Evolutionary conservation across 2,113 vertebrate genomes (phyloP).

Genomic region (Acrocephalus arundinaceus): DNA sequence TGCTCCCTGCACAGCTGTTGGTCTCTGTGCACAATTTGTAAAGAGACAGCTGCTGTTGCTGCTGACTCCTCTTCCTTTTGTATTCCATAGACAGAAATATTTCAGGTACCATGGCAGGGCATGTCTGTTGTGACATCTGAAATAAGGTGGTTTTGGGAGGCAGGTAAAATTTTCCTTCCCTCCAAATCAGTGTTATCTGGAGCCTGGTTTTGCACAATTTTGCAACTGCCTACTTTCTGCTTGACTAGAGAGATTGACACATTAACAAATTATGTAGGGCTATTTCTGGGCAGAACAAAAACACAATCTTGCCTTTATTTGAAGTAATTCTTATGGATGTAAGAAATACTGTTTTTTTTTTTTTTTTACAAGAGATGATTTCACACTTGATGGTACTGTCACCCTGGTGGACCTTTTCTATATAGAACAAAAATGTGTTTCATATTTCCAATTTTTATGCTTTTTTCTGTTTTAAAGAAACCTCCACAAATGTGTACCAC

Average conservation of each 20-base stretch:
- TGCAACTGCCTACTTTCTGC: not conserved
- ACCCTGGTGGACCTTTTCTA: not conserved
- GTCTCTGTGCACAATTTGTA: not conserved
- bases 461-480: not conserved
- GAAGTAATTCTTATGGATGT: not conserved
- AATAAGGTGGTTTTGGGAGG: not conserved
- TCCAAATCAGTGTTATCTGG: not conserved
- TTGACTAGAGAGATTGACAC: not conserved
- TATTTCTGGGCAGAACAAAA: not conserved
- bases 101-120: not conserved
- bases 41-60: not conserved
- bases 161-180: not conserved
- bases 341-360: not conserved
- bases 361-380: not conserved
- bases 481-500: not conserved
- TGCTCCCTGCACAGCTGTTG: not conserved
- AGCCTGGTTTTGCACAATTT: not conserved
- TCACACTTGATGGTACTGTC: not conserved
- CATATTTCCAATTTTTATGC: not conserved
- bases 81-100: not conserved
- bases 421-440: not conserved
- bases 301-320: not conserved
- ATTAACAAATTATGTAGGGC: not conserved
- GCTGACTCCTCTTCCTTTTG: not conserved
- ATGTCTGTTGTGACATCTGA: not conserved